Base-by-base conservation (phyloP, 2,888 invertebrate species). In the Rhagium mordax region DNA sequence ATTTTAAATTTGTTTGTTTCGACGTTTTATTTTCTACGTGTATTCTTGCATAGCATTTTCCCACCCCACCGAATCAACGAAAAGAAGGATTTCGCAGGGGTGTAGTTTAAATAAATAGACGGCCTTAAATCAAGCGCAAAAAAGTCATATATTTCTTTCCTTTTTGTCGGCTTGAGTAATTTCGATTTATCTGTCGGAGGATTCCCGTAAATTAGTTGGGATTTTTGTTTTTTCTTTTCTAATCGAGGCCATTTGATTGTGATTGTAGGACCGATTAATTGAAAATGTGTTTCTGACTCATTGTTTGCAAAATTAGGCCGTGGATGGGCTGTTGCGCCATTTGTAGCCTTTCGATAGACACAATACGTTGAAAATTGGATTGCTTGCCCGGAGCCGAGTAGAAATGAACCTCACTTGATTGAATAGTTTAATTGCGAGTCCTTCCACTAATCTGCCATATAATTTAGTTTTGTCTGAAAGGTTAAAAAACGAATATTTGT, bases 1-100 rank as follows among this genome's bases (percentile, higher is more conserved):
- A 41, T 74, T 76, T 76, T 72, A 74, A 74, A 76, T 74, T 76
- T 74, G 76, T 74, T 74, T 74, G 74, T 69, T 66, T 71, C 59
- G 59, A 29, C 59, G 20, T 59, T 59, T 59, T 59, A 59, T 59
- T 59, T 33, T 69, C 60, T 57, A 57, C 68, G 72, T 72, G 69
- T 72, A 69, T 53, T 41, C 51, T 29, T 69, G 72, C 69, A 72
- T 65, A 65, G 64, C 72, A 60, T 72, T 69, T n/a, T 69, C 61
- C 71, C 53, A 62, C 69, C 33, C 72, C 61, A 57, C 51, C 8
- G 41, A 60, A 70, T 64, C 65, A 57, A 62, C 70, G 65, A 70
- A 59, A 57, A 60, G 47, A 20, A 20, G 53, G 61, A 62, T 62
- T 48, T 53, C 61, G 61, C 59, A 27, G 47, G 69, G 65, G 72